Conservation (phyloP, 2,113 vertebrate genomes). For the Hippopotamus amphibius region DNA sequence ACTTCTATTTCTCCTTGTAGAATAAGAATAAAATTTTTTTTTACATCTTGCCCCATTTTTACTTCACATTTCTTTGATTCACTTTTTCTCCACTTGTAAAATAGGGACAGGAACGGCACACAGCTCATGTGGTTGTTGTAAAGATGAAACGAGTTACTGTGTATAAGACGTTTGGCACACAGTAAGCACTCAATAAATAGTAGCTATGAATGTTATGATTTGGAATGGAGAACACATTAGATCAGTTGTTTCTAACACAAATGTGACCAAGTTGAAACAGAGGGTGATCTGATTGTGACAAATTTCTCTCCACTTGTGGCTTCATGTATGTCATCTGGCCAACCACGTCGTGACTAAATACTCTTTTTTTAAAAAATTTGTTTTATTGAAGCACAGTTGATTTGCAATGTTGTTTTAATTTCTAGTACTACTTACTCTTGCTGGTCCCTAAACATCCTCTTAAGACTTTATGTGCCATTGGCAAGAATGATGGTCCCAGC, state of each 20-base stretch:
- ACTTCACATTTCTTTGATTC: not conserved
- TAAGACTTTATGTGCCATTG: not conserved
- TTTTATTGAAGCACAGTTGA: not conserved
- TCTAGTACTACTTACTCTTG: not conserved
- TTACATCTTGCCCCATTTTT: not conserved
- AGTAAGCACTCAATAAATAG: not conserved
- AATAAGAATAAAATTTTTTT: too few species aligned
- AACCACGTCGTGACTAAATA: not conserved
- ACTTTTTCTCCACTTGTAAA: not conserved
- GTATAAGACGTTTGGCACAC: not conserved
- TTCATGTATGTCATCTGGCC: not conserved
- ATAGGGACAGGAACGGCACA: not conserved
- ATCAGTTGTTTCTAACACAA: not conserved
- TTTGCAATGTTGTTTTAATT: not conserved
- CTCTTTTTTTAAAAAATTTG: not conserved
- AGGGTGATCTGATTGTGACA: not conserved
- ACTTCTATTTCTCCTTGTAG: too few species aligned
- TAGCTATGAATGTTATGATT: not conserved
- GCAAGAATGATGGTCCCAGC: not conserved
- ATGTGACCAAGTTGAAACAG: not conserved
- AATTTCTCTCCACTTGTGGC: not conserved
- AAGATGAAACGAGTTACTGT: not conserved
- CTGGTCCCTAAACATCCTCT: not conserved
- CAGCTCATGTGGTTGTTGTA: not conserved
- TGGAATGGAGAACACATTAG: not conserved